Conservation (phyloP, 1,140 invertebrate species). For the Ctenoplectra terminalis region DNA sequence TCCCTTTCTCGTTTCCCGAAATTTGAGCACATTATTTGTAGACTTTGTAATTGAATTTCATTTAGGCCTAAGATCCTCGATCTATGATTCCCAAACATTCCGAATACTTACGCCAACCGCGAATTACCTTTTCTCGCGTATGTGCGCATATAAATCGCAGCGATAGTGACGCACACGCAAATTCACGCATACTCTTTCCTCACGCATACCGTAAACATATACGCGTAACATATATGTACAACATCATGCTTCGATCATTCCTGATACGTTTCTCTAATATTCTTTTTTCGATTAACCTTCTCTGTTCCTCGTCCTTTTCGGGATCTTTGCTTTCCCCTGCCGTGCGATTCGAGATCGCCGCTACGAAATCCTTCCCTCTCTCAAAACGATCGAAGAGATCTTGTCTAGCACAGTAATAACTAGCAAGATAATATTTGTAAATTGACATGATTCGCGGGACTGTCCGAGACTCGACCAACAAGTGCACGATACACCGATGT, state of each 20-base stretch:
- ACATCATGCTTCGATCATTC: background rate
- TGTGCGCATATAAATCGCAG: background rate
- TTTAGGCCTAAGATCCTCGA: conserved; percentile 69
- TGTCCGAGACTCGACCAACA: background rate
- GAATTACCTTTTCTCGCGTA: background rate
- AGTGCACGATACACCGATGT: background rate
- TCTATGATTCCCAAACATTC: conserved; percentile 8
- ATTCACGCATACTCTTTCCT: conserved; percentile 5
- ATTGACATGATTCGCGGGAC: conserved; percentile 31
- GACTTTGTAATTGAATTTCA: conserved; percentile 68
- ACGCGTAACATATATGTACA: background rate
- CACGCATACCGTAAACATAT: background rate
- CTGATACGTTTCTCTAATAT: background rate
- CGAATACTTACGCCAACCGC: background rate
- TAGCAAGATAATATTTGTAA: background rate
- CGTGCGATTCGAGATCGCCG: background rate
- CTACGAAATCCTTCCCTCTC: background rate
- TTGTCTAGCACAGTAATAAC: too few species aligned
- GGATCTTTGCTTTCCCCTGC: background rate
- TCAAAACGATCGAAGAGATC: conserved; percentile 2
- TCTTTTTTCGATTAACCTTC: background rate
- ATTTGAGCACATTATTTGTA: conserved; percentile 64
- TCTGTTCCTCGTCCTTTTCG: background rate
- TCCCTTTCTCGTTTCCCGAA: conserved; percentile 33
- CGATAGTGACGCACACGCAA: conserved; percentile 5